A percentile compares a stretch with the other conserved stretches of the same genome.
phyloP scores from a whole-genome alignment of 2,797 vertebrate species.

The Synaphobranchus kaupii region DNA sequence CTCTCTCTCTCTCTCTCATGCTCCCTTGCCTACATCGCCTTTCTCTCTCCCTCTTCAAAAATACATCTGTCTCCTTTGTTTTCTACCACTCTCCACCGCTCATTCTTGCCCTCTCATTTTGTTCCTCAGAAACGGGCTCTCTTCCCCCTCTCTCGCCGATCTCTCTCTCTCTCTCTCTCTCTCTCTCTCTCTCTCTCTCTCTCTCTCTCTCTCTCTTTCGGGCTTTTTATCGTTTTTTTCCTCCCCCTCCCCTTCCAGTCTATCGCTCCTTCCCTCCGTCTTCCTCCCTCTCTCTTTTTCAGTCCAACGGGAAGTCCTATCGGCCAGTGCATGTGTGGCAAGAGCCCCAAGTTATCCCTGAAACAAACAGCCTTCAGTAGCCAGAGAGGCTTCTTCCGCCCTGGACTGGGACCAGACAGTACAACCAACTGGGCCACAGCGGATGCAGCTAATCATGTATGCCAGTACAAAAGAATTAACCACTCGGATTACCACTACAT shows the following conservation, averaged over 20 bases:
- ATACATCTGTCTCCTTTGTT: conserved; percentile 42
- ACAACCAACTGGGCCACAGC: conserved; percentile 3
- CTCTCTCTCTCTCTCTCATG: conserved; percentile 63
- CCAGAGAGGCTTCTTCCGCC: conserved; percentile 62
- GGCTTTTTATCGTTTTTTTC: conserved; percentile 18
- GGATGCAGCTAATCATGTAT: neutral
- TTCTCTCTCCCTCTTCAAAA: conserved; percentile 58
- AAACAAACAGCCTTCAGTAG: conserved; percentile 69
- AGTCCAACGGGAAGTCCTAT: conserved; percentile 77
- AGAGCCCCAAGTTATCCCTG: conserved; percentile 76
- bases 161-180: conserved; percentile 38
- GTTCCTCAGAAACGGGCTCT: conserved; percentile 44
- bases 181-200: conserved; percentile 51
- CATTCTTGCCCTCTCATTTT: conserved; percentile 56
- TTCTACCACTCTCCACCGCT: conserved; percentile 47
- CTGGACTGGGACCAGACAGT: conserved; percentile 53
- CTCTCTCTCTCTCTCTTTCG: conserved; percentile 37
- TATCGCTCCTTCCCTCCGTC: conserved; percentile 40
- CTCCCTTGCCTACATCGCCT: conserved; percentile 54
- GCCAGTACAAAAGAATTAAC: neutral
- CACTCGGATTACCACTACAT: no score
- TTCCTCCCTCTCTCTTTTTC: conserved; percentile 62
- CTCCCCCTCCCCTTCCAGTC: conserved; percentile 8
- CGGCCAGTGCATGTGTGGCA: conserved; percentile 74
- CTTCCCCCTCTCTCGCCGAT: conserved; percentile 51